phyloP scores from a whole-genome alignment of 1,140 invertebrate genomes.

The Drosophila micromelanica region DNA sequence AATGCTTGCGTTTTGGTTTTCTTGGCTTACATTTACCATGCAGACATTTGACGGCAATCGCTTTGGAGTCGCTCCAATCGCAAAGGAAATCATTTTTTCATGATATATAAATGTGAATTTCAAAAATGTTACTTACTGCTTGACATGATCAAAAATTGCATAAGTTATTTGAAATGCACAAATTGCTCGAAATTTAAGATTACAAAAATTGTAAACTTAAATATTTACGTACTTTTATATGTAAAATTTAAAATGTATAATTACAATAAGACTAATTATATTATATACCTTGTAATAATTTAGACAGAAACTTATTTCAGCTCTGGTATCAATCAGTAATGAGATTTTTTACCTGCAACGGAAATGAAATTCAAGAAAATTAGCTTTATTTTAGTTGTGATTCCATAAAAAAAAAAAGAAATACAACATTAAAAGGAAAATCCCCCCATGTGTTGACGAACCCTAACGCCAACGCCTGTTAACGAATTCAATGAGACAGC shows the following conservation, averaged over 20 bases:
- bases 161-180: background rate
- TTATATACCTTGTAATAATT: too few species aligned
- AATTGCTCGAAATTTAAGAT: background rate
- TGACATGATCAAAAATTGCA: constrained; percentile 1
- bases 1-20: constrained; percentile 60
- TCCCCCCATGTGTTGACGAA: background rate
- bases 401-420: background rate
- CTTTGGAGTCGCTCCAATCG: constrained; percentile 8
- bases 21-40: constrained; percentile 25
- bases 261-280: too few species aligned
- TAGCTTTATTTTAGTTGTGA: background rate
- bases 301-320: background rate
- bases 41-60: constrained; percentile 21
- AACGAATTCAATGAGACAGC: constrained; percentile 26
- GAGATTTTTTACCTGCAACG: constrained; percentile 54
- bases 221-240: too few species aligned
- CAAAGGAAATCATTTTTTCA: constrained; percentile 11
- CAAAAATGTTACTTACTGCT: constrained; percentile 3
- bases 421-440: background rate
- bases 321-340: background rate
- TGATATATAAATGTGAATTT: constrained; percentile 7
- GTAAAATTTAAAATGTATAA: too few species aligned
- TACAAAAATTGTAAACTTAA: too few species aligned
- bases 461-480: background rate
- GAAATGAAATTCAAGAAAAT: constrained; percentile 13